Base-by-base conservation (phyloP, 2,113 vertebrate genomes). In the Thalassarche chlororhynchos region DNA sequence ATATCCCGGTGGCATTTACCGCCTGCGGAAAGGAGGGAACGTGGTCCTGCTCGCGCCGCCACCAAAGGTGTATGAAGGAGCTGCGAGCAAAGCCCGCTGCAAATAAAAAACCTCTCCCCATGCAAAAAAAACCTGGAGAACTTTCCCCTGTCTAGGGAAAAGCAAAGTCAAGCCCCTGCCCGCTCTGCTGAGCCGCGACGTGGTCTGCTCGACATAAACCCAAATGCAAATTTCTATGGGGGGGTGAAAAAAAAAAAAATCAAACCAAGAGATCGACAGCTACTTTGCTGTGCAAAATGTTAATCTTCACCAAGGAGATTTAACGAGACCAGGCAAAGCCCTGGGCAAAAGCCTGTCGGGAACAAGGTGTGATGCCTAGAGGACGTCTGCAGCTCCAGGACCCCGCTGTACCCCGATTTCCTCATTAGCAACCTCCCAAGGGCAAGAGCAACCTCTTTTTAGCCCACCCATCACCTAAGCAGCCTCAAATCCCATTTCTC, bases 251-350 rank as follows among this genome's bases (percentile, higher is more conserved):
- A 19, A 24, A 31, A 64, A 86, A 47, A 55, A 24, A 44, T 16
- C 21, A 32, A 44, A 24, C 49, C 84, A 8, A 61, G 57, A 92
- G 86, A 68, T 46, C 38, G 47, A 61, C 89, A 24, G 70, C 74
- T 36, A 4, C 54, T 89, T 28, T 78, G 88, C 90, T 52, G 13
- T 17, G 81, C 42, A 36, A 88, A 94, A 82, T 68, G 81, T 93
- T 98, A 95, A 97, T 91, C 96, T 90, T 13, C 6, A 3, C 20
- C 95, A 95, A 95, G 97, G 75, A 96, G 96, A 93, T 95, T 97
- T 93, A 34, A 44, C 1, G 11, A 75, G 85, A 75, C 31, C 0
- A 0, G 62, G 66, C 75, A 78, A 78, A 93, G 58, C 72, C 51
- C 18, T 9, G 18, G 82, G 78, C 44, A 80, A 84, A 65, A 87